Evolutionary conservation across 2,113 vertebrate genomes (phyloP).

Genomic region (Capreolus pygargus): DNA sequence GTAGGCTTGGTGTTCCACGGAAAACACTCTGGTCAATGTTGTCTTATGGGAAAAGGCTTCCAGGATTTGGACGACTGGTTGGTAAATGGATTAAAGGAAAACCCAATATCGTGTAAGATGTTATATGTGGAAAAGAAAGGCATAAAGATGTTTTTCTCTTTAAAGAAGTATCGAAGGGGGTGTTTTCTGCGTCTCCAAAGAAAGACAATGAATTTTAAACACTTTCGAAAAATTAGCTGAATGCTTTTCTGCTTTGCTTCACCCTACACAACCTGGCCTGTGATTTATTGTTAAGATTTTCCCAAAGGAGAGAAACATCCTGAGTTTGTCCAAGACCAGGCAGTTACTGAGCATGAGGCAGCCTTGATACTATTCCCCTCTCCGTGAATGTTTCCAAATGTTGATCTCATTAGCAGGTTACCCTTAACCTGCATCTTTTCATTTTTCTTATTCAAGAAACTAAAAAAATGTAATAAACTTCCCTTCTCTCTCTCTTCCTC

Average conservation of each 20-base stretch:
- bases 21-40: not conserved
- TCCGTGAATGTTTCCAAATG: fast-evolving
- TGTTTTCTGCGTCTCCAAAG: not conserved
- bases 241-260: not conserved
- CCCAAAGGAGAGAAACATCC: not conserved
- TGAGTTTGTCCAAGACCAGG: not conserved
- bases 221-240: not conserved
- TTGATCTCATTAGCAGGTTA: not conserved
- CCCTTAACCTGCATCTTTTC: not conserved
- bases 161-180: not conserved
- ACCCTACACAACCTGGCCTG: not conserved
- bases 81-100: not conserved
- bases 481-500: not conserved
- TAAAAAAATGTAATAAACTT: not conserved
- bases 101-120: not conserved
- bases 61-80: not conserved
- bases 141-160: not conserved
- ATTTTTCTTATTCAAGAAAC: not conserved
- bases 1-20: fast-evolving
- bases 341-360: not conserved
- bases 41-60: not conserved
- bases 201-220: not conserved
- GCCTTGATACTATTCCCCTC: not conserved
- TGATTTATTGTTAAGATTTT: not conserved
- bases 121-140: not conserved